Evolutionary conservation across 1,140 invertebrate genomes (phyloP).

Genomic region (Pogonognathellus flavescens): DNA sequence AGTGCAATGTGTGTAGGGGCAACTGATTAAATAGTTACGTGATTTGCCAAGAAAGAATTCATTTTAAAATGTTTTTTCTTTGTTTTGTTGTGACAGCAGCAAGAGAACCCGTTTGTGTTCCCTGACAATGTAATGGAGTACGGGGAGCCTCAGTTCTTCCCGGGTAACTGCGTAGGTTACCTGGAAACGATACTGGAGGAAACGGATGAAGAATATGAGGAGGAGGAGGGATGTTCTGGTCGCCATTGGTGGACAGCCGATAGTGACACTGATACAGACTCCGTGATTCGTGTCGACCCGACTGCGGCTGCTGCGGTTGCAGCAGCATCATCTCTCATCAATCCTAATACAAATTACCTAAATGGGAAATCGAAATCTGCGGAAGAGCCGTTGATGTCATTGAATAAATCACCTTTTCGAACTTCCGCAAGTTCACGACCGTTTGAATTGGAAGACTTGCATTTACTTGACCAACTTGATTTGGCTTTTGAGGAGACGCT

Average conservation of each 20-base stretch:
- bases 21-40: neutral
- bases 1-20: neutral
- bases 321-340: neutral
- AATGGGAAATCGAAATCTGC: constrained; percentile 29
- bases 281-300: constrained; percentile 64
- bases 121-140: constrained; percentile 67
- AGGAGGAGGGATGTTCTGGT: constrained; percentile 67
- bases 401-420: constrained; percentile 56
- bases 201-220: constrained; percentile 66
- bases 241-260: constrained; percentile 64
- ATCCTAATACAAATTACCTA: neutral
- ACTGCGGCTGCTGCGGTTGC: neutral
- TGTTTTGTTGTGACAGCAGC: constrained; percentile 26
- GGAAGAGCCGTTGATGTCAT: neutral
- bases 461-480: constrained; percentile 66
- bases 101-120: constrained; percentile 65
- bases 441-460: constrained; percentile 65
- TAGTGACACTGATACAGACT: constrained; percentile 67
- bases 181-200: constrained; percentile 68
- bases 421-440: constrained; percentile 63
- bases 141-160: constrained; percentile 67
- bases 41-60: neutral
- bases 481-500: constrained; percentile 66
- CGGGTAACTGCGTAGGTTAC: constrained; percentile 67
- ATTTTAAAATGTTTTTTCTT: neutral